Percentiles rank a stretch among this genome's conserved stretches.
Conservation (phyloP, 2,113 vertebrate species). For the cat (Felis catus) region F.catus_Fca126_mat1.0 CM031411.1:26374501-26375000, state of each 20-base stretch:
- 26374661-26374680: too few relatives aligned
- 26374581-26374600: background rate
- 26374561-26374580: background rate
- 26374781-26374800: too few relatives aligned
- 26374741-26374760: too few relatives aligned
- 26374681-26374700: too few relatives aligned
- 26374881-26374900: background rate
- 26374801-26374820: background rate
- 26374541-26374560: background rate
- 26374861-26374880: background rate
- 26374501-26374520: background rate
- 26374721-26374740: too few relatives aligned
- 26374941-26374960: background rate
- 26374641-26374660: too few relatives aligned
- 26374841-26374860: background rate
- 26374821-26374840: background rate
- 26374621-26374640: too few relatives aligned
- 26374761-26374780: too few relatives aligned
- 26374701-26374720: too few relatives aligned
- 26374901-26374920: background rate
- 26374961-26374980: background rate
- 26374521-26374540: background rate
- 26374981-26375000: background rate
- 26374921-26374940: background rate
- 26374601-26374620: too few relatives aligned